Evolutionary conservation across 2,113 vertebrate genomes (phyloP), one percentile per base, ranked within the genome.

Genomic region (Scophthalmus maximus): DNA sequence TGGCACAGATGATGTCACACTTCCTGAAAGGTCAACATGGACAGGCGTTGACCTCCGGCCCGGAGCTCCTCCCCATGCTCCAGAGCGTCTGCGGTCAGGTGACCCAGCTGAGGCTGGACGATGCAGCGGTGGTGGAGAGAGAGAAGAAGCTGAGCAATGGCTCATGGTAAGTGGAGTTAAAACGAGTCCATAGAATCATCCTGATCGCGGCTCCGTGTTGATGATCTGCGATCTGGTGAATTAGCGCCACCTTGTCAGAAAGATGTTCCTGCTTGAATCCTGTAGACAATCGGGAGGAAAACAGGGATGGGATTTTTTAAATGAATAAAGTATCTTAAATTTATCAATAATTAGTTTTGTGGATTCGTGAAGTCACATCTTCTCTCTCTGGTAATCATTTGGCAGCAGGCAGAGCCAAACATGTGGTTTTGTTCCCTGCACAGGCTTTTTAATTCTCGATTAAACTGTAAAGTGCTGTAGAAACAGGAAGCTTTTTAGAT

Each of bases 71-170:
- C 42, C 92, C 91, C 4, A n/a, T 90, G 73, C 88, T 94, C 8
- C 92, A 93, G 87, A 89, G 75, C 15, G 82, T 94, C 30, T 94
- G 93, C 1, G 85, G 91, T 67, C 93, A 94, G 82, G 93, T 94
- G 85, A 89, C 91, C 0, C 84, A 88, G 80, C 92, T 93, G 63
- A 88, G 92, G 1, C 83, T 94, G n/a, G 91, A 93, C 0, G 80
- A 88, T 1, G 57, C 78, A 0, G 66, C 66, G 0, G 49, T n/a
- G 2, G 71, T n/a, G 2, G 71, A 75, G 65, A 74, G 38, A 55
- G 78, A 81, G 70, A 56, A 6, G 50, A 55, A 32, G 20, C 58
- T 57, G 61, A 64, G 29, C 15, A 78, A 73, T 8, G 68, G 72
- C 23, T 3, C 53, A 0, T 89, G 84, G 89, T 92, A 58, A 82